Conservation (phyloP, 2,797 vertebrate genomes). For the Sebastes taczanowskii region DNA sequence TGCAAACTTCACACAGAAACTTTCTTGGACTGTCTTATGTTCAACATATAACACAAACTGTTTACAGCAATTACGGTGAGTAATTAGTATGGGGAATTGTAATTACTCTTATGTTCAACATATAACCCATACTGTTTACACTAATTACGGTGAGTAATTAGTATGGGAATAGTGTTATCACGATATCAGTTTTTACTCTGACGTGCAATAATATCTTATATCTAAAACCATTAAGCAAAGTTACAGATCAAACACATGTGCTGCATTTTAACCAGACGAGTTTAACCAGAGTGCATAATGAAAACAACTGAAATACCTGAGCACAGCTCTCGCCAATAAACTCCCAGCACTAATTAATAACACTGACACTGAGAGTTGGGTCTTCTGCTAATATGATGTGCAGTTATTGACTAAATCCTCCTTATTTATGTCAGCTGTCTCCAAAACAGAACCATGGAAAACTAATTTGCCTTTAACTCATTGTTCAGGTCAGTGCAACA, state of each 20-base stretch:
- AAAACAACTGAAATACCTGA: slow-evolving; percentile 13
- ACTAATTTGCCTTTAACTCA: slow-evolving; percentile 39
- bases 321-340: background rate
- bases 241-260: slow-evolving; percentile 27
- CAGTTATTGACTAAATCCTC: slow-evolving; percentile 28
- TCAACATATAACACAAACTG: background rate
- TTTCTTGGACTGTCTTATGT: background rate
- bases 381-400: slow-evolving; percentile 28
- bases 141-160: slow-evolving; percentile 31
- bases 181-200: background rate
- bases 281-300: background rate
- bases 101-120: background rate
- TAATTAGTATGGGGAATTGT: slow-evolving; percentile 9
- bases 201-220: slow-evolving; percentile 10
- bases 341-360: slow-evolving; percentile 43
- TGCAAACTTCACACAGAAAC: background rate
- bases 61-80: slow-evolving; percentile 22
- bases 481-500: slow-evolving; percentile 8
- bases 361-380: slow-evolving; percentile 17
- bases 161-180: background rate
- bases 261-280: slow-evolving; percentile 39
- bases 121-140: background rate
- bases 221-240: slow-evolving; percentile 35
- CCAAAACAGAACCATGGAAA: slow-evolving; percentile 21
- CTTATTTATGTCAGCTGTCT: slow-evolving; percentile 36